A percentile compares a stretch with the other conserved stretches of the same genome.
phyloP scores from a whole-genome alignment of 2,797 vertebrate species.

The Catamblyrhynchus diadema region DNA sequence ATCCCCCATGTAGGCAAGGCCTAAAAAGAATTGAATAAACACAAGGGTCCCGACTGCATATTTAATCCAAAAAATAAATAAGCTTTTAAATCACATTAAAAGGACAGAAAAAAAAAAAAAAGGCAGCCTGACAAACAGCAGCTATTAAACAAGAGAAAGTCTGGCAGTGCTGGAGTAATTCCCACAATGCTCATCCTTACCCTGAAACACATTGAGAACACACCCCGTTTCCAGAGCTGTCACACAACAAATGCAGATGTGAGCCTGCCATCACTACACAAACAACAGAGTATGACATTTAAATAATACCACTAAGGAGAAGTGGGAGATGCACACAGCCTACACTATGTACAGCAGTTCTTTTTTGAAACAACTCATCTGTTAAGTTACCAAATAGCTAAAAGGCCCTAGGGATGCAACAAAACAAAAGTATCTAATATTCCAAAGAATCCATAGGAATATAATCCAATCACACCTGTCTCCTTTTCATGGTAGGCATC shows the following conservation, averaged over 20 bases:
- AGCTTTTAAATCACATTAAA: conserved; percentile 30
- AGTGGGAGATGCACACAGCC: conserved; percentile 7
- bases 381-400: conserved; percentile 30
- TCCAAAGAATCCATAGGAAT: neutral
- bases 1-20: neutral
- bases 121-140: neutral
- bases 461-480: neutral
- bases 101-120: neutral
- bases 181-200: neutral
- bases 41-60: neutral
- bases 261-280: conserved; percentile 27
- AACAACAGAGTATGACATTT: conserved; percentile 54
- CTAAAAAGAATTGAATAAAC: conserved; percentile 30
- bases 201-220: conserved; percentile 4
- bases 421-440: neutral
- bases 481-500: neutral
- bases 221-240: conserved; percentile 47
- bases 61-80: conserved; percentile 36
- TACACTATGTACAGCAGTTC: neutral
- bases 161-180: conserved; percentile 6
- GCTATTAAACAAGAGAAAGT: conserved; percentile 12
- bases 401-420: neutral
- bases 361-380: conserved; percentile 16
- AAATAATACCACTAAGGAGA: conserved; percentile 40
- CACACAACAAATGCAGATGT: conserved; percentile 32